These are phyloP conservation scores for Hucho hucho DNA, from an alignment of 2,113 vertebrate genomes.

Conservation along the genomic window DNA sequence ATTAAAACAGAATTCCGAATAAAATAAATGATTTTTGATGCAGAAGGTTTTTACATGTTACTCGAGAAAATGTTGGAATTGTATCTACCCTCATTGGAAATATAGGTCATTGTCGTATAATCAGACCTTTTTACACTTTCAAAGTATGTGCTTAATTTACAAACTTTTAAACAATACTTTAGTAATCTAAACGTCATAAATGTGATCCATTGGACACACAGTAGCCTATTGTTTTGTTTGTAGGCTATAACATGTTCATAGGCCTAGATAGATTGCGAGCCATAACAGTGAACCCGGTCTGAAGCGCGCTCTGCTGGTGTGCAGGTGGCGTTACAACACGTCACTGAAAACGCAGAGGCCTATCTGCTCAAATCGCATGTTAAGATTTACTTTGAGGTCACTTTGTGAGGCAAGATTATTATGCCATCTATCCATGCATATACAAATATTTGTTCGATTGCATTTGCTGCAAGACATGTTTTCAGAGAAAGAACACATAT, in stretches of 20 bases:
- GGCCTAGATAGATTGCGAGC: conserved; percentile 23
- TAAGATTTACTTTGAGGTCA: background rate
- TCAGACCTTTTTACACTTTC: background rate
- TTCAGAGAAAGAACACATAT: background rate
- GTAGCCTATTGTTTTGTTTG: background rate
- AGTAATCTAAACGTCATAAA: background rate
- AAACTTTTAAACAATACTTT: background rate
- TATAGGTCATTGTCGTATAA: no score
- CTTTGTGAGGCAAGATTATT: background rate
- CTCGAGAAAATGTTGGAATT: background rate
- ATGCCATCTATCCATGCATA: background rate
- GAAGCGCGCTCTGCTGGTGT: conserved; percentile 73
- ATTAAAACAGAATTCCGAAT: no score
- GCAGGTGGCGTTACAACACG: conserved; percentile 27
- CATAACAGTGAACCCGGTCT: conserved; percentile 54
- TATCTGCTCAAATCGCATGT: background rate
- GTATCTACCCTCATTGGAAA: no score
- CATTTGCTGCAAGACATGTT: background rate
- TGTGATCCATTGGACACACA: background rate
- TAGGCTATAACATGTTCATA: background rate
- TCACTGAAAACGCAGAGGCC: background rate
- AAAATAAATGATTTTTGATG: background rate
- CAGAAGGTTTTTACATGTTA: background rate
- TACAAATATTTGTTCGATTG: no score
- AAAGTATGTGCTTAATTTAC: background rate